Conservation (phyloP, 1,140 invertebrate genomes). For the Drosophila carrolli region DNA sequence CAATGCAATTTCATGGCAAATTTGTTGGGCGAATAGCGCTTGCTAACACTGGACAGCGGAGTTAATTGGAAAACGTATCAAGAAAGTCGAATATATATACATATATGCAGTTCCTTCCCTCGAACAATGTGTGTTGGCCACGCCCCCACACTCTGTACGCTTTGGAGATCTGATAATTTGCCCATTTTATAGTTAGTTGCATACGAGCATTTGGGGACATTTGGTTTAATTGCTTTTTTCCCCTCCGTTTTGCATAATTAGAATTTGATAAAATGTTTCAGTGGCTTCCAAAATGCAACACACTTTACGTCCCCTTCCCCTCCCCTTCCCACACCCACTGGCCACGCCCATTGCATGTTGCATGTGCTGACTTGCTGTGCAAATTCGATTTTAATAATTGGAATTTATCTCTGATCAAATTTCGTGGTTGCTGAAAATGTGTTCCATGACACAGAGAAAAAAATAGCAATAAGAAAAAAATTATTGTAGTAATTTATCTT, state of each 20-base stretch:
- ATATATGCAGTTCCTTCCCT: constrained; percentile 3
- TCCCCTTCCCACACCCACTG: neutral
- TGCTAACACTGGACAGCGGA: constrained; percentile 27
- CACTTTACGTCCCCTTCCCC: neutral
- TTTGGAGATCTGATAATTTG: constrained; percentile 62
- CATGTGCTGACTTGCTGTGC: constrained; percentile 38
- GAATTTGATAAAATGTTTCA: constrained; percentile 63
- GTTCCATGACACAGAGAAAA: constrained; percentile 14
- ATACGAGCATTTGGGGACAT: constrained; percentile 39
- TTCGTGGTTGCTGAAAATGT: constrained; percentile 55
- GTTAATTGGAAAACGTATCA: constrained; percentile 69
- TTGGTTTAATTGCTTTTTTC: constrained; percentile 74
- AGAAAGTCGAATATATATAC: constrained; percentile 12
- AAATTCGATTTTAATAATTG: constrained; percentile 81
- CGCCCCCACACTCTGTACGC: neutral
- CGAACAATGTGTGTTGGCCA: constrained; percentile 19
- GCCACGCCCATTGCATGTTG: constrained; percentile 49
- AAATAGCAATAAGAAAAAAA: neutral
- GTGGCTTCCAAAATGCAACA: constrained; percentile 31
- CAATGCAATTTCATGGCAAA: constrained; percentile 65
- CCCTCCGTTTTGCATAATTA: constrained; percentile 67
- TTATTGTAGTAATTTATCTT: no score
- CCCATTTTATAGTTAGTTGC: constrained; percentile 48
- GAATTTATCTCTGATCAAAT: constrained; percentile 71
- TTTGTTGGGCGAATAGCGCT: constrained; percentile 44